These are phyloP conservation scores for Phania funesta DNA, from an alignment of 2,888 invertebrate genomes.

Conservation along the genomic window DNA sequence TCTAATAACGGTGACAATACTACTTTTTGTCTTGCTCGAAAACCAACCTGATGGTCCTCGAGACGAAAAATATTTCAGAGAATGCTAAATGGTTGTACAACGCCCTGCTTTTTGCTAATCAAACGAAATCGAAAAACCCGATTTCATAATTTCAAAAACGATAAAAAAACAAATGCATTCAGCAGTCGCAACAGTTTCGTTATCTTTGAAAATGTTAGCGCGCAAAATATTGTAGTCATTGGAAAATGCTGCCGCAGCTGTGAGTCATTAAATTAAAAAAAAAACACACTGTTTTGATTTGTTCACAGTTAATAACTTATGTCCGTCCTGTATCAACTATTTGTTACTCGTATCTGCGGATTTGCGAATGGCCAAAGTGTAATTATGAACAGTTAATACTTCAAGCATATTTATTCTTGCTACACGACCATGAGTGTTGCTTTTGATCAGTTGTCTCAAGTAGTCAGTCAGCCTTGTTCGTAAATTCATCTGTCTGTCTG, in stretches of 20 bases:
- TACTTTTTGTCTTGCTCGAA: too few species aligned
- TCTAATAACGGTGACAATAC: too few species aligned
- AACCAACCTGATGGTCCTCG: too few species aligned
- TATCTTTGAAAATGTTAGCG: constrained; percentile 4
- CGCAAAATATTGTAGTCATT: constrained; percentile 26
- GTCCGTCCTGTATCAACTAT: not conserved
- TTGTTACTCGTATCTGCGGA: not conserved
- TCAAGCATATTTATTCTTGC: constrained; percentile 5
- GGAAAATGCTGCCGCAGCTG: constrained; percentile 36
- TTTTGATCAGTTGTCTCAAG: constrained; percentile 53
- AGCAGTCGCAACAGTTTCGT: constrained; percentile 6
- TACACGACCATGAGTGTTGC: constrained; percentile 27
- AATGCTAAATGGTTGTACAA: too few species aligned
- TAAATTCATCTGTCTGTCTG: not conserved
- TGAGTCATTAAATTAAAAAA: constrained; percentile 57
- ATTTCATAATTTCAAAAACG: not conserved
- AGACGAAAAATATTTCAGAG: too few species aligned
- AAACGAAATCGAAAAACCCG: not conserved
- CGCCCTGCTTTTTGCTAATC: not conserved
- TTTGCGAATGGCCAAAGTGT: constrained; percentile 1
- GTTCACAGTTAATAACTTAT: not conserved
- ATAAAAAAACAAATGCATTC: not conserved
- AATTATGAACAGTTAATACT: constrained; percentile 39
- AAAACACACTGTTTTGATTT: constrained; percentile 13
- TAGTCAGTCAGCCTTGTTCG: constrained; percentile 46